Evolutionary conservation across 2,113 vertebrate genomes (phyloP).

Genomic region (Hirundichthys speculiger): DNA sequence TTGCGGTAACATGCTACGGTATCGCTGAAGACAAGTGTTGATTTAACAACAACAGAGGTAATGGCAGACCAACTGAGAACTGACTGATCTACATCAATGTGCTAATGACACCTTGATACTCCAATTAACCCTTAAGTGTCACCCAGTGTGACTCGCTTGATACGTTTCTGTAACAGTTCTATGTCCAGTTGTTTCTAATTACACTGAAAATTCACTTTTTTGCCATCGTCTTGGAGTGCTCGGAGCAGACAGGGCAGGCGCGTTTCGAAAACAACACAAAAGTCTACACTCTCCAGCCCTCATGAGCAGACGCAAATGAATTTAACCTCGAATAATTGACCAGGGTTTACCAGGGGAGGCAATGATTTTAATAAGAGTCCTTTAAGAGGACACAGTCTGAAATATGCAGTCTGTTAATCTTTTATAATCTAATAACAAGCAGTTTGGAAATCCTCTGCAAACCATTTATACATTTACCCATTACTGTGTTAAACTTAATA

Average conservation of each 20-base stretch:
- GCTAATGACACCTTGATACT: constrained; percentile 53
- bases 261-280: constrained; percentile 22
- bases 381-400: constrained; percentile 23
- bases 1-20: constrained; percentile 26
- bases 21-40: constrained; percentile 34
- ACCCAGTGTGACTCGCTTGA: background rate
- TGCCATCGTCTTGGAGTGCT: background rate
- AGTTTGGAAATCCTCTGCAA: constrained; percentile 44
- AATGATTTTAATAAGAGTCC: constrained; percentile 42
- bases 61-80: constrained; percentile 13
- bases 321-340: constrained; percentile 19
- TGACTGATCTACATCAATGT: constrained; percentile 24
- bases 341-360: background rate
- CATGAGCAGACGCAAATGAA: constrained; percentile 11
- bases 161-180: constrained; percentile 4
- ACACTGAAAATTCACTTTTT: constrained; percentile 2
- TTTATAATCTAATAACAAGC: constrained; percentile 57
- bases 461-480: constrained; percentile 24
- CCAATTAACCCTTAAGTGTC: constrained; percentile 36
- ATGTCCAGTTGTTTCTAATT: constrained; percentile 4
- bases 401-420: constrained; percentile 53
- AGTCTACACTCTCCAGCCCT: background rate
- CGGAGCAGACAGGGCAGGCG: constrained; percentile 13
- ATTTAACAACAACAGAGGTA: constrained; percentile 24
- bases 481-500: no score